A percentile compares a stretch with the other conserved stretches of the same genome.
phyloP scores from a whole-genome alignment of 2,888 invertebrate genomes.

The Chironomus tentans region DNA sequence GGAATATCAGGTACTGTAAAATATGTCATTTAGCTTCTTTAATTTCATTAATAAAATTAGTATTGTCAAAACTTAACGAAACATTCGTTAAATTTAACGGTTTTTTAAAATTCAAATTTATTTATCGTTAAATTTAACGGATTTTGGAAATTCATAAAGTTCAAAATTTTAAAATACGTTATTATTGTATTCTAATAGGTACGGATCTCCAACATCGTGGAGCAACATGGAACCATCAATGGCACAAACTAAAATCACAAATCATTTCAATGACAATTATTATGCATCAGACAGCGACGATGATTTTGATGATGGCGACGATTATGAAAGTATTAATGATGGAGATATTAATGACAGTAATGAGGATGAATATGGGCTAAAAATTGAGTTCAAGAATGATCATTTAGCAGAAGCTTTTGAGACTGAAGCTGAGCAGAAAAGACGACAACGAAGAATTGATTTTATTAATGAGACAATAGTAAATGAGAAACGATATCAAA shows the following conservation, averaged over 20 bases:
- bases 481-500: slow-evolving; percentile 40
- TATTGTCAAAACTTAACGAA: too few species aligned
- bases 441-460: slow-evolving; percentile 38
- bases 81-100: too few species aligned
- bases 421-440: slow-evolving; percentile 44
- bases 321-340: slow-evolving; percentile 34
- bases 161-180: too few species aligned
- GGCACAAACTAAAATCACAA: slow-evolving; percentile 5
- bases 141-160: too few species aligned
- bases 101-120: too few species aligned
- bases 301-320: slow-evolving; percentile 41
- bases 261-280: slow-evolving; percentile 26
- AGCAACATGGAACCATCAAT: slow-evolving; percentile 32
- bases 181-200: too few species aligned
- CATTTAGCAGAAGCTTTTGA: slow-evolving; percentile 81
- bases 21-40: too few species aligned
- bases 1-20: slow-evolving; percentile 36
- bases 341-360: slow-evolving; percentile 42
- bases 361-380: slow-evolving; percentile 27
- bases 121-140: too few species aligned
- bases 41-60: too few species aligned
- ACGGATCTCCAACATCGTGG: slow-evolving; percentile 42
- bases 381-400: slow-evolving; percentile 67
- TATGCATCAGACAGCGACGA: slow-evolving; percentile 44
- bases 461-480: slow-evolving; percentile 40